Evolutionary conservation across 2,113 vertebrate genomes (phyloP), one percentile per base, ranked within the genome.

Genomic region (Pycnonotus jocosus): DNA sequence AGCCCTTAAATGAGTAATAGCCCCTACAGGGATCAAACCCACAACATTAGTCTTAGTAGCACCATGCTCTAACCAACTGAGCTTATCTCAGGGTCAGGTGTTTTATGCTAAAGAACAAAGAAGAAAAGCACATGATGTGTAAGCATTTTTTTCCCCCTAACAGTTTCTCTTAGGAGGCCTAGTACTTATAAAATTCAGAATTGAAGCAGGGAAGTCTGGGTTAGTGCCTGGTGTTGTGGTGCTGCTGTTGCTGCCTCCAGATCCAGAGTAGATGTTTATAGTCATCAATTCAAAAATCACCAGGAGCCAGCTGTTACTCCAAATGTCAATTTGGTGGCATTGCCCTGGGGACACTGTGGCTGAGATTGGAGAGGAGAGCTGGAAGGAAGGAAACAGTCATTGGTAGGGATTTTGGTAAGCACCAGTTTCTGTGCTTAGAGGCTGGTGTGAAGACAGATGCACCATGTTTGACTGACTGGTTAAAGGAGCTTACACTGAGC

Each of bases 361-460:
- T 9, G 15, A 56, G 83, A 42, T 11, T 28, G 44, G 60, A 81
- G 24, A 58, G 20, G 37, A 16, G 15, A 82, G 35, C 17, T 83
- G 56, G 35, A 73, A 83, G 64, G 53, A 61, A 37, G 50, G 38
- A 38, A 65, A 20, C 4, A 14, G 17, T 47, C 2, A 4, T 14
- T 27, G 16, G 17, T 22, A 12, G 4, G 19, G 57, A 35, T 79
- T 87, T 89, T 58, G 31, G 19, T 44, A 86, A 40, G 68, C 40
- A 33, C 7, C 1, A 2, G 11, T 69, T 90, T 69, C n/a, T 85
- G 35, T 5, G 1, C 33, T 30, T 61, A 11, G 0, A 1, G 40
- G 38, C 18, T 1, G 0, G 5, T 5, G 2, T 45, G 68, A 66
- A n/a, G n/a, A 24, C n/a, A 53, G 50, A 40, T 0, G 0, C 4